phyloP scores from a whole-genome alignment of 1,140 invertebrate genomes.

The Aphelenchoides besseyi region DNA sequence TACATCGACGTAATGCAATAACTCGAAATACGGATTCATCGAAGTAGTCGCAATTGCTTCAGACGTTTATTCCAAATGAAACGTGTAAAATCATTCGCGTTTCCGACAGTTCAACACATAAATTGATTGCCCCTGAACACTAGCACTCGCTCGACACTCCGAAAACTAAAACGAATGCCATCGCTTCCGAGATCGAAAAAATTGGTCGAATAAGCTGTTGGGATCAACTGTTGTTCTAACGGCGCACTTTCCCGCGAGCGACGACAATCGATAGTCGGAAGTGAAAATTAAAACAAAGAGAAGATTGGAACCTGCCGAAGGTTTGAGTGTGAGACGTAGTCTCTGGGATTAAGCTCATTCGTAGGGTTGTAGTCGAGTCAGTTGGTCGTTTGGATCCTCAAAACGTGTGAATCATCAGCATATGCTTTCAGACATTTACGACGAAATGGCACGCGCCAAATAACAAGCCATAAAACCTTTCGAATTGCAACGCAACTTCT shows the following conservation, averaged over 20 bases:
- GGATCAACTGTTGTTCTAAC: background rate
- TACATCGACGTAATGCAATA: no score
- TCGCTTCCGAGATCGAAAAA: background rate
- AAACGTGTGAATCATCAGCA: slow-evolving; percentile 1
- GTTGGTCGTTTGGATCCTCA: background rate
- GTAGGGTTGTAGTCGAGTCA: no score
- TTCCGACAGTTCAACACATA: background rate
- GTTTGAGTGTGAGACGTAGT: background rate
- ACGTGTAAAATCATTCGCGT: background rate
- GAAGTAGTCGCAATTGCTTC: background rate
- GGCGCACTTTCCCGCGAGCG: background rate
- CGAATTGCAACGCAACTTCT: no score
- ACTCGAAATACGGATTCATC: background rate
- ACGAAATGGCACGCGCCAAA: background rate
- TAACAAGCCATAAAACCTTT: background rate
- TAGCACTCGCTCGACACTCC: background rate
- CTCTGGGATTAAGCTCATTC: background rate
- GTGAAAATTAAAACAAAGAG: background rate
- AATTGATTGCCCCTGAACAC: no score
- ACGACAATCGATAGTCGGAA: background rate
- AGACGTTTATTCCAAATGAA: background rate
- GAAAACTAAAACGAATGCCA: background rate
- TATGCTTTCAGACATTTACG: background rate
- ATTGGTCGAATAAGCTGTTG: background rate
- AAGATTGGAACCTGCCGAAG: background rate